phyloP scores from a whole-genome alignment of 2,797 vertebrate genomes.

The Amazona finschi region DNA sequence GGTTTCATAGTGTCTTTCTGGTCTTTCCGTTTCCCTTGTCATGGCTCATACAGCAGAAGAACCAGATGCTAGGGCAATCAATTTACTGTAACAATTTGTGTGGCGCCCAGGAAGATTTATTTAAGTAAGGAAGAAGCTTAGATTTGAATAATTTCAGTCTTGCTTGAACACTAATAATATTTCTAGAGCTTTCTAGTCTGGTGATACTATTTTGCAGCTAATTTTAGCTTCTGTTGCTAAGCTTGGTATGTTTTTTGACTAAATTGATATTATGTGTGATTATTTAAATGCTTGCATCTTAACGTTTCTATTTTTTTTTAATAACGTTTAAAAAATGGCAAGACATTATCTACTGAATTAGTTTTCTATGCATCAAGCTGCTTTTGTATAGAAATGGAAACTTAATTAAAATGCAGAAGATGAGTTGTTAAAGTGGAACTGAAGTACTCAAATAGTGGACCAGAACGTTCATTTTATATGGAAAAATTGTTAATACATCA shows the following conservation, averaged over 20 bases:
- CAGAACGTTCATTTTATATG: neutral
- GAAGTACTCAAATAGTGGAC: neutral
- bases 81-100: constrained; percentile 28
- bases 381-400: constrained; percentile 5
- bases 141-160: constrained; percentile 46
- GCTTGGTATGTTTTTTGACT: constrained; percentile 19
- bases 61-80: constrained; percentile 30
- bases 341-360: constrained; percentile 6
- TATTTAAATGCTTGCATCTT: constrained; percentile 57
- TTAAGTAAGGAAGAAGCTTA: constrained; percentile 34
- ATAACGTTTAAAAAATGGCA: constrained; percentile 41
- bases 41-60: neutral
- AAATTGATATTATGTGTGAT: constrained; percentile 44
- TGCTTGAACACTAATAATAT: constrained; percentile 23
- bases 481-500: neutral
- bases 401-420: constrained; percentile 28
- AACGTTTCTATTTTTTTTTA: constrained; percentile 41
- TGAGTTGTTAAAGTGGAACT: neutral
- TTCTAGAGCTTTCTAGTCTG: constrained; percentile 47
- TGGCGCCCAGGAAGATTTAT: constrained; percentile 52
- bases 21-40: neutral
- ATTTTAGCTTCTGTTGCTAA: constrained; percentile 46
- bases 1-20: constrained; percentile 6
- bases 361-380: neutral
- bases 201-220: constrained; percentile 7